Conservation (phyloP, 1,140 invertebrate species). For the Helicoverpa armigera region DNA sequence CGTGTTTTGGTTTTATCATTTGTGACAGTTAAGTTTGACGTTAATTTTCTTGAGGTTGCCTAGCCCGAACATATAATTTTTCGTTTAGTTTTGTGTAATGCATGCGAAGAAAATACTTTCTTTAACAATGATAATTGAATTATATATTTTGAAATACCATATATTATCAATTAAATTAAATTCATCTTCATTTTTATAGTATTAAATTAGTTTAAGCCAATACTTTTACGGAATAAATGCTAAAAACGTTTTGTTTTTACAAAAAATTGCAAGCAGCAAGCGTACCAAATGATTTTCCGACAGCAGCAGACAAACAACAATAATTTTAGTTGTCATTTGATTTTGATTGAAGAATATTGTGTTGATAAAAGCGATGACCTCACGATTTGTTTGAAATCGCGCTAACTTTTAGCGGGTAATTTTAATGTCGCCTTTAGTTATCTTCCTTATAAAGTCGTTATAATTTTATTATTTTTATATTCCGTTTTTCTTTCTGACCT, state of each 20-base stretch:
- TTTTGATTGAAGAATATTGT: conserved; percentile 34
- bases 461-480: too few species aligned
- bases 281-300: not conserved
- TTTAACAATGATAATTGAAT: too few species aligned
- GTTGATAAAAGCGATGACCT: conserved; percentile 11
- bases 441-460: not conserved
- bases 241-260: too few species aligned
- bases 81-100: conserved; percentile 18
- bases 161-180: too few species aligned
- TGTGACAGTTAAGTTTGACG: conserved; percentile 23
- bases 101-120: not conserved
- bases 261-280: not conserved
- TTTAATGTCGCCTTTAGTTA: not conserved
- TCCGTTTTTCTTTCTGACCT: not conserved
- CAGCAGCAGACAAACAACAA: not conserved
- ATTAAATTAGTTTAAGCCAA: too few species aligned
- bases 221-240: too few species aligned
- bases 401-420: conserved; percentile 44
- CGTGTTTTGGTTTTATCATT: conserved; percentile 43
- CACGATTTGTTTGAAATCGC: conserved; percentile 44
- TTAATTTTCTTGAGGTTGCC: conserved; percentile 15
- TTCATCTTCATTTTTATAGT: too few species aligned
- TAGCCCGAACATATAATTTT: not conserved
- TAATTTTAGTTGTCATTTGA: conserved; percentile 47
- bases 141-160: too few species aligned